Conservation (phyloP, 2,888 invertebrate species). For the Ptilodon capucinus region DNA sequence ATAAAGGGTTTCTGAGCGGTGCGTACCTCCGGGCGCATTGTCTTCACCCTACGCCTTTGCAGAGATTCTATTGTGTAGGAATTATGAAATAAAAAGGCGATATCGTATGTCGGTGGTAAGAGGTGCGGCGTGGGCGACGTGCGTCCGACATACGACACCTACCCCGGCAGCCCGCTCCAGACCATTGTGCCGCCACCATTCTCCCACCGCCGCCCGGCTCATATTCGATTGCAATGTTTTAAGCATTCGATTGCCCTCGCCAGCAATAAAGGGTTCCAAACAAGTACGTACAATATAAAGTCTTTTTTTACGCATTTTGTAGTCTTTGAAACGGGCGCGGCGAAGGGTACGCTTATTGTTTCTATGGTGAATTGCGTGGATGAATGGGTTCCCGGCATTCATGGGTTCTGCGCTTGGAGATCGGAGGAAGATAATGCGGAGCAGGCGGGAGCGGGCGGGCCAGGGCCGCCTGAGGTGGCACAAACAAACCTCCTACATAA, state of each 20-base stretch:
- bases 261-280: constrained; percentile 77
- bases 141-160: constrained; percentile 65
- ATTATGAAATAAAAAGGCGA: constrained; percentile 80
- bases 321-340: constrained; percentile 68
- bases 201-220: constrained; percentile 60
- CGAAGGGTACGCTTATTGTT: constrained; percentile 78
- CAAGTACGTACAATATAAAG: constrained; percentile 65
- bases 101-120: constrained; percentile 74
- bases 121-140: constrained; percentile 54
- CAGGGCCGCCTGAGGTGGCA: constrained; percentile 57
- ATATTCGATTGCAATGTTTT: constrained; percentile 79
- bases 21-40: constrained; percentile 81
- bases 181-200: constrained; percentile 55
- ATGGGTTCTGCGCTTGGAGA: constrained; percentile 67
- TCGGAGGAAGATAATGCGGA: constrained; percentile 70
- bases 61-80: constrained; percentile 71
- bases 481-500: constrained; percentile 71
- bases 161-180: constrained; percentile 40
- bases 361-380: constrained; percentile 72
- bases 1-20: constrained; percentile 79
- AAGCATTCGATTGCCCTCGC: constrained; percentile 80
- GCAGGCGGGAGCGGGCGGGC: constrained; percentile 67
- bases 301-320: constrained; percentile 67
- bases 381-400: constrained; percentile 75
- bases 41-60: constrained; percentile 79